A percentile compares a stretch with the other conserved stretches of the same genome.
phyloP scores from a whole-genome alignment of 2,888 invertebrate species.

The Lumbricus terrestris region DNA sequence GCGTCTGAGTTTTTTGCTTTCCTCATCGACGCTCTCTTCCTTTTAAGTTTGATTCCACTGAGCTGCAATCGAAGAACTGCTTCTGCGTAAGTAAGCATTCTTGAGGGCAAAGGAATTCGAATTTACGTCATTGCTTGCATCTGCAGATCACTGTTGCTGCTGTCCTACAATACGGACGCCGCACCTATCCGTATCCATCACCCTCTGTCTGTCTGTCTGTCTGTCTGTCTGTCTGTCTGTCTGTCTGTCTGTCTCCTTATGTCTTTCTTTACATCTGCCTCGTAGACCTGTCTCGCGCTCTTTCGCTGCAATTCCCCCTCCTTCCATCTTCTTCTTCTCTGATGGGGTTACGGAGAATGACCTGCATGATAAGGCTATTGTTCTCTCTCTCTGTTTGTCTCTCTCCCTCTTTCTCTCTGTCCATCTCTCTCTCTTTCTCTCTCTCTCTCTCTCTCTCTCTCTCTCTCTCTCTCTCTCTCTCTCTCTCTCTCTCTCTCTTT shows the following conservation, averaged over 20 bases:
- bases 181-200: neutral
- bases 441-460: no score
- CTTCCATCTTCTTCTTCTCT: neutral
- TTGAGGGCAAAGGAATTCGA: neutral
- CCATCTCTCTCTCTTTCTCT: no score
- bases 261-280: neutral
- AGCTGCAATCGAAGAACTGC: neutral
- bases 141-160: neutral
- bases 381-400: no score
- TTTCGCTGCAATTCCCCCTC: neutral
- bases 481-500: no score
- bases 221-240: neutral
- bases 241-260: neutral
- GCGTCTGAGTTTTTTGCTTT: neutral
- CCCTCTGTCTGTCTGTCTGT: neutral
- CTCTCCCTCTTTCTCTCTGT: no score
- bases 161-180: neutral
- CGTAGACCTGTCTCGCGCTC: neutral
- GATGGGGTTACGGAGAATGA: neutral
- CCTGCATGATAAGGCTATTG: neutral
- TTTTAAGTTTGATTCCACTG: neutral
- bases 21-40: neutral
- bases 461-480: no score
- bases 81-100: neutral
- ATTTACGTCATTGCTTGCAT: neutral